Evolutionary conservation across 1,140 invertebrate genomes (phyloP).

Genomic region (Stegodyphus mimosarum): DNA sequence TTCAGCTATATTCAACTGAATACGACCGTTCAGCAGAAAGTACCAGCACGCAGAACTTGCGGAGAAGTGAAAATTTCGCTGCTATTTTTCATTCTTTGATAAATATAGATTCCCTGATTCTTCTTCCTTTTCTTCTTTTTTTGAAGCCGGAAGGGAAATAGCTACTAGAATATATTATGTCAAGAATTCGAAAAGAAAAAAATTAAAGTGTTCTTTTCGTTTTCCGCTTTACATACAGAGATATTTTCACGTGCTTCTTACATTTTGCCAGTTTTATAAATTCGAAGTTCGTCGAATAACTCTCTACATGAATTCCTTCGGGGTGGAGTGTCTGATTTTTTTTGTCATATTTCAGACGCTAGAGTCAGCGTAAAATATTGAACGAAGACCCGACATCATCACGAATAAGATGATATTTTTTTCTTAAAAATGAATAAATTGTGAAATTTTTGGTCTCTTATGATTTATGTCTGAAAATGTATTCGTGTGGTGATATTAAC

Average conservation of each 20-base stretch:
- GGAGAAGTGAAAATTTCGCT: slow-evolving; percentile 33
- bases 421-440: background rate
- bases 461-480: too few species aligned
- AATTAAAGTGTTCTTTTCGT: background rate
- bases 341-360: background rate
- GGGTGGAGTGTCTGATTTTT: background rate
- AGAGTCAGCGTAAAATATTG: slow-evolving; percentile 29
- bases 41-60: slow-evolving; percentile 15
- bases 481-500: too few species aligned
- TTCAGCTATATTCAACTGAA: slow-evolving; percentile 25
- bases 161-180: too few species aligned
- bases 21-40: slow-evolving; percentile 27
- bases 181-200: background rate
- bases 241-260: slow-evolving; percentile 40
- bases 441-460: too few species aligned
- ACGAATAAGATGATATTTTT: background rate
- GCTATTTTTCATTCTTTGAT: background rate
- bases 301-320: background rate
- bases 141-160: too few species aligned
- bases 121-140: background rate
- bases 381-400: slow-evolving; percentile 11
- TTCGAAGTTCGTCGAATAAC: slow-evolving; percentile 30
- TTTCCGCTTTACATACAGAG: slow-evolving; percentile 21
- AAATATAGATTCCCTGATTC: background rate
- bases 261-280: slow-evolving; percentile 21